Evolutionary conservation across 2,797 vertebrate genomes (phyloP).

Genomic region (Pangasius mekongensis): DNA sequence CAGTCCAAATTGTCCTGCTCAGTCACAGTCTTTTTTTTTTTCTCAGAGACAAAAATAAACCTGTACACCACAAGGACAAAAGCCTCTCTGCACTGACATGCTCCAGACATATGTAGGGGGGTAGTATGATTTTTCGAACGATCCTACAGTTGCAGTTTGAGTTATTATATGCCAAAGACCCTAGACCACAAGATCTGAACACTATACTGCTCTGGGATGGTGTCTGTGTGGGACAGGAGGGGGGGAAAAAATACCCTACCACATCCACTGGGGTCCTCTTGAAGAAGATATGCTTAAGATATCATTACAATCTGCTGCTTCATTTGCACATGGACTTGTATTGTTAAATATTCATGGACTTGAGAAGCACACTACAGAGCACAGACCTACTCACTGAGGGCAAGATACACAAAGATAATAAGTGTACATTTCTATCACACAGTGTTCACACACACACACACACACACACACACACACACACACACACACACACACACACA

Average conservation of each 20-base stretch:
- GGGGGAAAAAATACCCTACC: neutral
- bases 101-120: constrained; percentile 24
- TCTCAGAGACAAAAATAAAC: constrained; percentile 16
- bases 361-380: constrained; percentile 3
- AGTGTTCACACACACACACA: neutral
- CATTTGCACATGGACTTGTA: constrained; percentile 20
- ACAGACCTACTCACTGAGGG: constrained; percentile 6
- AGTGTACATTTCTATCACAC: constrained; percentile 4
- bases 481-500: neutral
- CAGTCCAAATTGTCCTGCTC: neutral
- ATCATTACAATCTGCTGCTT: neutral
- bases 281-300: constrained; percentile 20
- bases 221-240: constrained; percentile 37
- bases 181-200: constrained; percentile 47
- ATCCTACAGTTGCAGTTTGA: constrained; percentile 48
- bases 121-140: constrained; percentile 50
- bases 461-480: neutral
- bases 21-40: neutral
- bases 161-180: constrained; percentile 60
- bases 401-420: constrained; percentile 20
- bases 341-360: constrained; percentile 34
- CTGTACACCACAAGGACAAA: constrained; percentile 25
- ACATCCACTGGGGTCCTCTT: constrained; percentile 5
- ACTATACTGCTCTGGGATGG: constrained; percentile 27
- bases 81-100: constrained; percentile 20